A percentile compares a stretch with the other conserved stretches of the same genome.
phyloP scores from a whole-genome alignment of 92 coral and sea anemone genomes.

The Zoanthus gigantus region DNA sequence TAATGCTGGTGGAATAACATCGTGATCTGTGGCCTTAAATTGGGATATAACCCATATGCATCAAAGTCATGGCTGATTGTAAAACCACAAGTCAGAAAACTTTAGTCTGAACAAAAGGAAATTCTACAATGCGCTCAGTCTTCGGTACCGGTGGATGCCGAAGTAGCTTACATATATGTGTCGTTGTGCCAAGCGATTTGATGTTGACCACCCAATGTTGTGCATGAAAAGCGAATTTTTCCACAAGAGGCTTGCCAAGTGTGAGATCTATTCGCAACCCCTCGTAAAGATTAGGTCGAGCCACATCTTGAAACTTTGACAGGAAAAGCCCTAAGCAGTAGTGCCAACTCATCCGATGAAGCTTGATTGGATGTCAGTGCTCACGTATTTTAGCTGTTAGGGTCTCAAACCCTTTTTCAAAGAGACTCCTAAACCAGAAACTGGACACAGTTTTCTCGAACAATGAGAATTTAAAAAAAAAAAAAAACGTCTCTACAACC shows the following conservation, averaged over 20 bases:
- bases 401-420: slow-evolving; percentile 51
- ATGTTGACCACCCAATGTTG: slow-evolving; percentile 20
- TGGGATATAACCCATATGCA: too few relatives aligned
- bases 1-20: too few relatives aligned
- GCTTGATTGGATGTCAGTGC: not conserved
- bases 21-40: too few relatives aligned
- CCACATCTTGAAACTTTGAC: slow-evolving; percentile 25
- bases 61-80: not conserved
- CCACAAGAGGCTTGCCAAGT: slow-evolving; percentile 66
- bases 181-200: slow-evolving; percentile 40
- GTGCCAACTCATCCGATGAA: too few relatives aligned
- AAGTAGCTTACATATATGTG: slow-evolving; percentile 17
- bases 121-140: slow-evolving; percentile 56
- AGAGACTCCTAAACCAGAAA: too few relatives aligned
- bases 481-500: too few relatives aligned
- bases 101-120: slow-evolving; percentile 60
- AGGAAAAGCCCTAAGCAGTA: not conserved
- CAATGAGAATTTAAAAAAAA: too few relatives aligned
- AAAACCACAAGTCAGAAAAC: slow-evolving; percentile 56
- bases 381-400: slow-evolving; percentile 41
- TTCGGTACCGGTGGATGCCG: slow-evolving; percentile 61
- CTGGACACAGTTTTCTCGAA: too few relatives aligned
- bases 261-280: slow-evolving; percentile 53
- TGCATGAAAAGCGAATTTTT: slow-evolving; percentile 49
- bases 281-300: slow-evolving; percentile 60